phyloP scores from a whole-genome alignment of 2,797 vertebrate species.

The Rhinichthys osculus region DNA sequence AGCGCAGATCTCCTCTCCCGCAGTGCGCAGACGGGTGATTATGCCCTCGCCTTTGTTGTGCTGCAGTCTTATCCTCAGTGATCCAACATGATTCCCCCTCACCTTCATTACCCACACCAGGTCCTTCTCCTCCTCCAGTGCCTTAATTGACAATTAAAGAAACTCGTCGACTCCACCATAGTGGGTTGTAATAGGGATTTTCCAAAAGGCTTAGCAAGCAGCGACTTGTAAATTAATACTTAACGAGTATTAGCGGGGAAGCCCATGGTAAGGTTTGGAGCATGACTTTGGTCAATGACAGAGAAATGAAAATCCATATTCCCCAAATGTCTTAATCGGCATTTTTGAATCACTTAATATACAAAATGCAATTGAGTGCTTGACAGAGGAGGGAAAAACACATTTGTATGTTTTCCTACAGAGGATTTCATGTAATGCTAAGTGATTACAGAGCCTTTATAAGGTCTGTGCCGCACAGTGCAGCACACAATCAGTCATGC shows the following conservation, averaged over 20 bases:
- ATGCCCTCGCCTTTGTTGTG: constrained; percentile 54
- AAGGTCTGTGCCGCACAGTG: neutral
- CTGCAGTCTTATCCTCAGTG: constrained; percentile 50
- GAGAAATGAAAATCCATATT: constrained; percentile 65
- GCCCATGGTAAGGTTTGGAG: constrained; percentile 63
- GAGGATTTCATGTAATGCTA: constrained; percentile 24
- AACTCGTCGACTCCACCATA: constrained; percentile 69
- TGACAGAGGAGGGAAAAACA: constrained; percentile 1
- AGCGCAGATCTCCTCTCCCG: constrained; percentile 30
- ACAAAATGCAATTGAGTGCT: constrained; percentile 52
- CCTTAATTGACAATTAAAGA: constrained; percentile 83
- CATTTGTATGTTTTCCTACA: constrained; percentile 13
- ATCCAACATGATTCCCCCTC: constrained; percentile 58
- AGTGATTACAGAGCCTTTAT: constrained; percentile 16
- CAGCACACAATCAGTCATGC: neutral
- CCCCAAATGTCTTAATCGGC: constrained; percentile 61
- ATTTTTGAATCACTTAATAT: constrained; percentile 55
- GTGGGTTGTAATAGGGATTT: constrained; percentile 69
- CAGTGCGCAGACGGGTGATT: constrained; percentile 32
- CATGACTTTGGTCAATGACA: constrained; percentile 42
- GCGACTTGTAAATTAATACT: constrained; percentile 77
- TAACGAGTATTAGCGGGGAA: constrained; percentile 65
- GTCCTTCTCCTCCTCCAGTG: constrained; percentile 56
- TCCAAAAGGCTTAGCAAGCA: constrained; percentile 72
- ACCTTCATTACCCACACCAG: constrained; percentile 63